Evolutionary conservation across 2,888 invertebrate genomes (phyloP), one percentile per base, ranked within the genome.

Genomic region (Drosophila hawaiiensis): DNA sequence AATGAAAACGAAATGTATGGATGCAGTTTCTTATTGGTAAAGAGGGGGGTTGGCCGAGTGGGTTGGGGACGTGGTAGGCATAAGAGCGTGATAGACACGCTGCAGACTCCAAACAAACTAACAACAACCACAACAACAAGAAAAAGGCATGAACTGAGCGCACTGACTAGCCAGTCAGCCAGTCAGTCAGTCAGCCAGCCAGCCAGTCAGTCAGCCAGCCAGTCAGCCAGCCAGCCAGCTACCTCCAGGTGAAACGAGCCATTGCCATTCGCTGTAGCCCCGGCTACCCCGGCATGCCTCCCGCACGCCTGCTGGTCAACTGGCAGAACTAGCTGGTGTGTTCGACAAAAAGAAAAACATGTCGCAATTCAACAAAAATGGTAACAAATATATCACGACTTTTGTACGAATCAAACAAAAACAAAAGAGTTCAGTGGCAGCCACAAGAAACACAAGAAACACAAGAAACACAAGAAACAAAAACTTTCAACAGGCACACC

Each of bases 321-420:
- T 79, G 63, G 81, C 70, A 83, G 81, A 82, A 82, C 83, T 81
- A 53, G 83, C 83, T 81, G 59, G 39, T 25, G 37, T 61, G 37
- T 61, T 62, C 55, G 33, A 63, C 58, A 68, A 41, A 49, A 59
- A 33, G 35, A 68, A 68, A 64, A 56, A 37, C 68, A 68, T 86
- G 81, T 82, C 71, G 84, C 84, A 85, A 82, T 83, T 47, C 52
- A 55, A 47, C 73, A 65, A 77, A 79, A 76, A 68, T 78, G 79
- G 69, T 70, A 66, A 76, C 67, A 81, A 72, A 75, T 65, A 65
- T 49, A 65, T 64, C 62, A 54, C 59, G 56, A 68, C 1, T 65
- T 41, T 35, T 52, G 37, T 35, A 35, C 19, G 39, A 28, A 66
- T 19, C 14, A 16, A 47, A 47, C 12, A 49, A 25, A 19, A 14